These are phyloP conservation scores for Pinctada fucata DNA, from an alignment of 2,888 invertebrate genomes.

Conservation along the genomic window DNA sequence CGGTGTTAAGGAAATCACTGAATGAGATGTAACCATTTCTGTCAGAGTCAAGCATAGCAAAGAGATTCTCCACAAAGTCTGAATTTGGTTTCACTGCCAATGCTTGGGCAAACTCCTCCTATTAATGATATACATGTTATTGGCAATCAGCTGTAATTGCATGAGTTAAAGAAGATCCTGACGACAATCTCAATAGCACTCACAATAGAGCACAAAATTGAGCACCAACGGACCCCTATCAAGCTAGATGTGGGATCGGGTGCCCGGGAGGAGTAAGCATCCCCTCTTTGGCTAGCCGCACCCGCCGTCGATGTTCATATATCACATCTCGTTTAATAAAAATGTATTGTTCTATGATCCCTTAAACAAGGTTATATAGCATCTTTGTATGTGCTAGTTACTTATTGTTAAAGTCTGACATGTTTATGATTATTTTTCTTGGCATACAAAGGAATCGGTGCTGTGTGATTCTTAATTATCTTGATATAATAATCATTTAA, in stretches of 20 bases:
- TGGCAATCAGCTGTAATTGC: background rate
- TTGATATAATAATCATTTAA: no score
- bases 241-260: background rate
- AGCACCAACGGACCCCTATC: background rate
- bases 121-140: background rate
- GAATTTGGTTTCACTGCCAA: constrained; percentile 80
- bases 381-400: background rate
- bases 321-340: no score
- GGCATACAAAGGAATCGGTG: background rate
- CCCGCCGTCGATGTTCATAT: no score
- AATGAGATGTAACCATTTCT: constrained; percentile 82
- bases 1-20: constrained; percentile 81
- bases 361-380: background rate
- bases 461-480: background rate
- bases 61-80: constrained; percentile 81
- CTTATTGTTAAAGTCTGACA: no score
- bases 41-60: constrained; percentile 81
- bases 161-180: no score
- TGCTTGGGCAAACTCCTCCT: constrained; percentile 81
- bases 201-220: no score
- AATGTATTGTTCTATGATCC: no score
- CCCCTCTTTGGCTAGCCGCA: no score
- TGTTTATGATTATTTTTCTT: background rate
- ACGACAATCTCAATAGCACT: no score
- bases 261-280: no score